These are phyloP conservation scores for Congeria kusceri DNA, from an alignment of 2,888 invertebrate species.

Conservation along the genomic window DNA sequence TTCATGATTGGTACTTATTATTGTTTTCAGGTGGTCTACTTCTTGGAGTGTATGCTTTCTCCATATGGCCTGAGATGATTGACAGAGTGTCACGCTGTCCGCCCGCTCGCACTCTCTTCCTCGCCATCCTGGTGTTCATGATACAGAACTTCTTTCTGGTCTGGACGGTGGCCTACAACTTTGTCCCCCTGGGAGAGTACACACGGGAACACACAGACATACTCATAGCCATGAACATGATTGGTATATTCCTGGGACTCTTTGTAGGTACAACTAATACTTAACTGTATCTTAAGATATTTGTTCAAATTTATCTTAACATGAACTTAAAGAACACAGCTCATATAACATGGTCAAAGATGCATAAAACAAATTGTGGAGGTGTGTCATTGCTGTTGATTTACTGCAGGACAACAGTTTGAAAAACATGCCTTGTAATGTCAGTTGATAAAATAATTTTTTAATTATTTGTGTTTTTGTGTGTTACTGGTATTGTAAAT, in stretches of 20 bases:
- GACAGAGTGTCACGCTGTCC: conserved; percentile 78
- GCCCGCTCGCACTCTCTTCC: conserved; percentile 78
- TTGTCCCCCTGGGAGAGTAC: conserved; percentile 85
- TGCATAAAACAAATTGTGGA: too few species aligned
- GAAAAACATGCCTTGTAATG: too few species aligned
- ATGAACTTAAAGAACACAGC: too few species aligned
- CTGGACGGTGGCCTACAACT: conserved; percentile 86
- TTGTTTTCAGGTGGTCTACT: conserved; percentile 79
- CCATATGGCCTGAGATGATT: conserved; percentile 83
- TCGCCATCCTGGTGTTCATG: conserved; percentile 80
- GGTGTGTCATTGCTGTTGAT: too few species aligned
- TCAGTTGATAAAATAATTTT: too few species aligned
- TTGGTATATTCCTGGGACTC: conserved; percentile 74
- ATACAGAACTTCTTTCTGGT: conserved; percentile 83
- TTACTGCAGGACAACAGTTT: too few species aligned
- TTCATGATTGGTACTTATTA: too few species aligned
- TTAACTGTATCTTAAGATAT: too few species aligned
- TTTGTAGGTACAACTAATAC: conserved; percentile 77
- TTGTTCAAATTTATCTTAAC: too few species aligned
- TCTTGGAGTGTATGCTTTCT: conserved; percentile 81
- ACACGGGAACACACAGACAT: conserved; percentile 84
- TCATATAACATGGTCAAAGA: too few species aligned
- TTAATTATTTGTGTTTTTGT: too few species aligned
- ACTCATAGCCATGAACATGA: conserved; percentile 79
- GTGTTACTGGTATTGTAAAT: too few species aligned